Conservation (phyloP, 2,888 invertebrate species). For the Agrotis puta region DNA sequence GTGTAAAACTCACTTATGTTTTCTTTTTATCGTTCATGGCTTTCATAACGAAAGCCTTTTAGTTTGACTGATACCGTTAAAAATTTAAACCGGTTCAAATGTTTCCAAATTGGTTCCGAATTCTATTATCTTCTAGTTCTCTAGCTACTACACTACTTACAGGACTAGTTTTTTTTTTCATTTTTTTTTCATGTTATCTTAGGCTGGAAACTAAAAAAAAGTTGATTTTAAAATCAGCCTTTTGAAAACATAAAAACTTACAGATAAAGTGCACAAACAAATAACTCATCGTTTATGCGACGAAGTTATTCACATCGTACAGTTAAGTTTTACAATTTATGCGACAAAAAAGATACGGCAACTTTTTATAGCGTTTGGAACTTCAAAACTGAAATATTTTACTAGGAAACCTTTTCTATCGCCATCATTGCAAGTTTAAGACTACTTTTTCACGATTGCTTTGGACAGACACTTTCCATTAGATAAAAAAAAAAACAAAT, state of each 20-base stretch:
- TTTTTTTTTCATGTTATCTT: no score
- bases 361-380: conserved; percentile 38
- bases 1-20: no score
- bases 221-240: not conserved
- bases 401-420: conserved; percentile 1
- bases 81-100: no score
- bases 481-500: not conserved
- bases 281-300: conserved; percentile 54
- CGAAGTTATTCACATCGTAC: conserved; percentile 53
- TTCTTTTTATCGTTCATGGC: no score
- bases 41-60: no score
- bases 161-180: no score
- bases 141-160: no score
- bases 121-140: no score
- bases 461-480: no score
- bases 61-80: no score
- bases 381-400: conserved; percentile 24
- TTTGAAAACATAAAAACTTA: conserved; percentile 7
- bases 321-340: conserved; percentile 55
- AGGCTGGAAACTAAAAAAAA: not conserved
- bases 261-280: conserved; percentile 57
- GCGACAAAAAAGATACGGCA: conserved; percentile 38
- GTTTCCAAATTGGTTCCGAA: no score
- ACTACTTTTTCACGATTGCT: no score
- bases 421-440: not conserved